Evolutionary conservation across 1,140 invertebrate species (phyloP), one percentile per base, ranked within the genome.

Genomic region (Sesamia nonagrioides): DNA sequence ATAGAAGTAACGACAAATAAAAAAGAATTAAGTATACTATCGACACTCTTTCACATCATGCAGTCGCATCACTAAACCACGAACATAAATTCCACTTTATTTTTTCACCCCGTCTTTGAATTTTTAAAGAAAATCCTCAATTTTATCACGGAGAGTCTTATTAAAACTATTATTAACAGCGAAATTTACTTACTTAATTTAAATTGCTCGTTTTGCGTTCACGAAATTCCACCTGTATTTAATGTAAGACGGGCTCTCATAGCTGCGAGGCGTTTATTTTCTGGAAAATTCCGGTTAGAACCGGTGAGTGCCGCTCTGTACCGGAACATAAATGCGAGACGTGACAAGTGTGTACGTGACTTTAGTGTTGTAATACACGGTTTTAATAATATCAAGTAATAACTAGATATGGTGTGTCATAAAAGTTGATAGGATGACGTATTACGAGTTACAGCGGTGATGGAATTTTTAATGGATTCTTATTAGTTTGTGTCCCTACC

Each of bases 281-380:
- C 76, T 40, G 73, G 77, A 73, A 79, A 82, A 77, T 72, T 76
- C 66, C 73, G 61, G 61, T 61, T 54, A 54, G 40, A 45, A 71
- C 80, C 63, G 52, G 76, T 78, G 56, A 78, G 60, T 27, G 73
- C 63, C 61, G 48, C 18, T 50, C 66, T 21, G 48, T n/a, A 50
- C 71, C 45, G 50, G 73, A 72, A 71, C 75, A 48, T 82, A 77
- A 82, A 78, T 61, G 21, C 11, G 58, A 17, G 7, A 81, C 82
- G 82, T 84, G 82, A 79, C 79, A 60, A 77, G 80, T 84, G 54
- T 68, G 35, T 60, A 84, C 82, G 79, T 81, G 77, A 81, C 79
- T 76, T 68, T 75, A 66, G 73, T 17, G 37, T 45, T 37, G 60
- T 63, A 37, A 40, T 63, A 63, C 60, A 69, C 18, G 35, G 40